Evolutionary conservation across 2,797 vertebrate species (phyloP), one percentile per base, ranked within the genome.

Genomic region (Remorina albescens): DNA sequence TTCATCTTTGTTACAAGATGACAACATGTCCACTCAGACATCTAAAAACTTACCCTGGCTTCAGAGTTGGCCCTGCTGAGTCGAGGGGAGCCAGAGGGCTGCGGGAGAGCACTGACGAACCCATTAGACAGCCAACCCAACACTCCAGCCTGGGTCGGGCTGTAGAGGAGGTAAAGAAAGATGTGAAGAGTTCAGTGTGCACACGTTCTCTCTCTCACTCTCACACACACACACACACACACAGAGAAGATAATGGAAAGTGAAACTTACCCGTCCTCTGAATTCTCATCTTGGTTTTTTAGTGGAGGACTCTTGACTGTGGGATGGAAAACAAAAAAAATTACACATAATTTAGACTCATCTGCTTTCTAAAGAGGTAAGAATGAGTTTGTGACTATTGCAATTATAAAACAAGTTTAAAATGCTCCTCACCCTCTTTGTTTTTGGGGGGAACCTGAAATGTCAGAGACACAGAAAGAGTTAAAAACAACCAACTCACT

Each of bases 51-150:
- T 69, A 94, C 94, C 89, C 71, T 86, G 86, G 72, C 41, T 0
- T 92, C 88, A 41, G 89, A 58, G 76, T 83, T 87, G 70, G 86
- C 36, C 47, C 86, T 80, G 76, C 19, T 51, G 34, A 88, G 82
- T 26, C 67, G 79, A 49, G 90, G 91, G n/a, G 86, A 87, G 37
- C 60, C 71, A 1, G 91, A 57, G 5, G 94, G 94, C 68, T 94
- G 93, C 19, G 95, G 95, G 57, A 95, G 81, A 1, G 93, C 18
- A 3, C 83, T 94, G 59, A 83, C 81, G 0, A 95, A 94, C 2
- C 94, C 92, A 26, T 94, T 94, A 1, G 95, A 94, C 61, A 95
- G 62, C 95, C 95, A 95, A 62, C 90, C 93, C 46, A 95, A 59
- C 11, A 95, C 87, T 16, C 94, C 93, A 50, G 74, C 59, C 82